A percentile compares a stretch with the other conserved stretches of the same genome.
These are phyloP conservation scores for Petromus typicus DNA, from an alignment of 2,113 vertebrate species.

Conservation along the genomic window DNA sequence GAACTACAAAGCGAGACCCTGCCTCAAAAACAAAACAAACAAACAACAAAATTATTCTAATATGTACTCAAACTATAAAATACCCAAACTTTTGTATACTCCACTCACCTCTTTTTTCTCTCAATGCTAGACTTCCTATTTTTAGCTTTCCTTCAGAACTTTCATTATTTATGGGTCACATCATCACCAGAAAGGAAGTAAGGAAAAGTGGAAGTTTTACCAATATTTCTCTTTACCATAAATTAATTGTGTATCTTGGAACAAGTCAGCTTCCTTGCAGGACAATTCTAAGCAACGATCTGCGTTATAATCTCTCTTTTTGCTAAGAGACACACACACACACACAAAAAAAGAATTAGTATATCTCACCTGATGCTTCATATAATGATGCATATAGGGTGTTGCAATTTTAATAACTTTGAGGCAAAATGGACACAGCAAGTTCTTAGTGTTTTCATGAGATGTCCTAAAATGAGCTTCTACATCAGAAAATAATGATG, in stretches of 20 bases:
- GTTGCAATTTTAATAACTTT: conserved; percentile 96
- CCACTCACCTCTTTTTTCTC: neutral
- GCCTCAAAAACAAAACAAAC: no score
- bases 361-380: conserved; percentile 96
- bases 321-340: conserved; percentile 16
- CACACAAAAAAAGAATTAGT: conserved; percentile 56
- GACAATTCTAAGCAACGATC: conserved; percentile 43
- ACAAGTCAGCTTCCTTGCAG: neutral
- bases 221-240: conserved; percentile 34
- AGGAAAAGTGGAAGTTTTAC: conserved; percentile 51
- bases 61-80: neutral
- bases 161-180: neutral
- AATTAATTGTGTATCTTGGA: conserved; percentile 24
- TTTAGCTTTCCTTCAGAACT: conserved; percentile 39
- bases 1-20: no score
- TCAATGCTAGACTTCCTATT: conserved; percentile 2
- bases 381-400: conserved; percentile 97
- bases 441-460: conserved; percentile 97
- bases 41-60: conserved; percentile 42
- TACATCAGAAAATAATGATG: conserved; percentile 96
- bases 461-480: conserved; percentile 96
- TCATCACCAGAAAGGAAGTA: conserved; percentile 46
- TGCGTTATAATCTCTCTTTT: conserved; percentile 36
- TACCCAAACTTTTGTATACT: neutral
- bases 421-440: conserved; percentile 98